Evolutionary conservation across 1,140 invertebrate species (phyloP).

Genomic region (Drosophila gunungcola): DNA sequence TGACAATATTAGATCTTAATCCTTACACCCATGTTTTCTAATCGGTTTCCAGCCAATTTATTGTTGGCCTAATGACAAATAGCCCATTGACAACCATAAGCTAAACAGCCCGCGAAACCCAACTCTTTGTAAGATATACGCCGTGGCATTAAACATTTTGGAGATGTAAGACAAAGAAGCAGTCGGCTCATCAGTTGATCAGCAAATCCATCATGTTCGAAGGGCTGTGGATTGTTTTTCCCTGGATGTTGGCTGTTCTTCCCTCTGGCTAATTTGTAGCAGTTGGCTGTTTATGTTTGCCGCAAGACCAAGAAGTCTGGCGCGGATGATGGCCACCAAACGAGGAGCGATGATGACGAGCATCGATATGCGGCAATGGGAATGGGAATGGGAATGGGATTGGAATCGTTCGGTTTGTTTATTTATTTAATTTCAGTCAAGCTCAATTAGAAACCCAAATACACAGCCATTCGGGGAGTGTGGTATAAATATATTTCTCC

Average conservation of each 20-base stretch:
- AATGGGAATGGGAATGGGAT: conserved; percentile 1
- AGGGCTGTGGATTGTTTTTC: conserved; percentile 20
- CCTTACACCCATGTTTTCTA: conserved; percentile 1
- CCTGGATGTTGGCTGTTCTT: conserved; percentile 23
- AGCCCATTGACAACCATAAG: conserved; percentile 41
- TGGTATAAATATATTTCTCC: conserved; percentile 46
- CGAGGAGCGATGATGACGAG: conserved; percentile 34
- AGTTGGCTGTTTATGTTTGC: conserved; percentile 64
- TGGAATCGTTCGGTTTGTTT: conserved; percentile 55
- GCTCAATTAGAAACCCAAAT: conserved; percentile 75
- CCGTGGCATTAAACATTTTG: conserved; percentile 21
- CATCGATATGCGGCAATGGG: conserved; percentile 9
- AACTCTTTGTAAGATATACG: conserved; percentile 29
- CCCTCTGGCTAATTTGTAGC: conserved; percentile 70
- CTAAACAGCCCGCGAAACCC: conserved; percentile 35
- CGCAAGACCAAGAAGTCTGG: conserved; percentile 41
- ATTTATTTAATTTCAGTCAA: conserved; percentile 82
- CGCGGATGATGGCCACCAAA: conserved; percentile 36
- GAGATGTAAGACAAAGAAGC: conserved; percentile 24
- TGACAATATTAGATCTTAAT: conserved; percentile 8
- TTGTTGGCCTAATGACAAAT: conserved; percentile 35
- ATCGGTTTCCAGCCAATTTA: conserved; percentile 17
- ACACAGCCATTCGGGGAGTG: conserved; percentile 26
- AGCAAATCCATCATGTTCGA: conserved; percentile 57
- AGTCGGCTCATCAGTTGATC: conserved; percentile 43